Percentiles rank a stretch among this genome's conserved stretches.
phyloP scores from a whole-genome alignment of 2,797 vertebrate genomes.

The Rhabdophis nuchalis region DNA sequence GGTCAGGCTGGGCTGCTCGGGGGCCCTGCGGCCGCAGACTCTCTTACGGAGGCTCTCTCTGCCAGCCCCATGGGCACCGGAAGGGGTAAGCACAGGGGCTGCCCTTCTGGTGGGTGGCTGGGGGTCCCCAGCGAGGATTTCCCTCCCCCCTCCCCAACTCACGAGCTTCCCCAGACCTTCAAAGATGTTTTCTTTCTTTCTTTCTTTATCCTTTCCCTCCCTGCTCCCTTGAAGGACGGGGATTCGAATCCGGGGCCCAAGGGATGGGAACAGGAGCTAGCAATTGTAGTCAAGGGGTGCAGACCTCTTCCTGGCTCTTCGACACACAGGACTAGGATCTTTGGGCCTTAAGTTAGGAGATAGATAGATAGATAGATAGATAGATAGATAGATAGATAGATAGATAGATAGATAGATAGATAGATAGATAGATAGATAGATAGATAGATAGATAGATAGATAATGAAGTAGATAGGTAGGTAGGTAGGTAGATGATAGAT shows the following conservation, averaged over 20 bases:
- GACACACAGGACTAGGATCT: background rate
- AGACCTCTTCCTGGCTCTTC: background rate
- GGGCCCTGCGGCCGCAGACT: slow-evolving; percentile 23
- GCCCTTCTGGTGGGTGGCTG: background rate
- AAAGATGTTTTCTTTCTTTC: too few species aligned
- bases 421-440: too few species aligned
- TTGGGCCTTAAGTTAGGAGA: background rate
- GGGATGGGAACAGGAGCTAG: too few species aligned
- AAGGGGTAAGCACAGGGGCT: slow-evolving; percentile 2
- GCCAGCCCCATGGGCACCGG: slow-evolving; percentile 38
- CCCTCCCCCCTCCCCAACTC: too few species aligned
- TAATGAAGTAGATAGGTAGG: too few species aligned
- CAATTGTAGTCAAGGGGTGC: background rate
- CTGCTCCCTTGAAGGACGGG: background rate
- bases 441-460: too few species aligned
- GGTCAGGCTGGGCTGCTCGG: slow-evolving; percentile 63
- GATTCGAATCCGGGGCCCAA: background rate
- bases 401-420: too few species aligned
- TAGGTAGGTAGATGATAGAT: too few species aligned
- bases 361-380: too few species aligned
- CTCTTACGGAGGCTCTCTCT: background rate
- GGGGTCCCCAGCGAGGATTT: fast-evolving
- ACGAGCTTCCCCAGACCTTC: background rate
- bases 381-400: too few species aligned
- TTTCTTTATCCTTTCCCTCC: background rate